Evolutionary conservation across 1,140 invertebrate genomes (phyloP), one percentile per base, ranked within the genome.

Genomic region (Marisa cornuarietis): DNA sequence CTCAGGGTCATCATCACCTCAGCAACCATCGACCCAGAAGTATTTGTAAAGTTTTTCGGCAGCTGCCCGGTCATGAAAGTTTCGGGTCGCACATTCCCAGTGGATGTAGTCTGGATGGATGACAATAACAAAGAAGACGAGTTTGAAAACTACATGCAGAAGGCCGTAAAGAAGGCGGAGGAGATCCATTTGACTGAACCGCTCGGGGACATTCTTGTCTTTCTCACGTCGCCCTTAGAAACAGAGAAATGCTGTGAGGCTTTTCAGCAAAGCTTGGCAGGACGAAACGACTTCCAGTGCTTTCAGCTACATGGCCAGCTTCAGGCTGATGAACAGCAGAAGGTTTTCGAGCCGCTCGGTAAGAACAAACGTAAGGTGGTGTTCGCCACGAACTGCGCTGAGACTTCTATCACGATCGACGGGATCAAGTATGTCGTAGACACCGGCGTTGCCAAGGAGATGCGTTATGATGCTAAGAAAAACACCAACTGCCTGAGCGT

Each of bases 11-110:
- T 90, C 9, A 80, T 90, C 10, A 90, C 88, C 42, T 90, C 90
- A 18, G 90, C 90, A 18, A 90, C 90, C 18, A 90, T 90, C 58
- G 86, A 91, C 72, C 85, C 87, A 0, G 94, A 97, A 82, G 79
- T 88, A 24, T 90, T 89, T 84, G 83, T 85, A 3, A 24, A 81
- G 14, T 89, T 88, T 79, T 99, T 99, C 91, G 98, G 99, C 90
- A 95, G 97, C 87, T 97, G 97, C 11, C 97, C 97, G 11, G 97
- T 99, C 80, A 98, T 99, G 90, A 93, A 96, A 77, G 99, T 99
- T 87, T 97, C 98, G 31, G 98, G 94, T n/a, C 87, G 94, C 72
- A 88, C 94, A 76, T 95, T 94, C 89, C 95, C 95, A 10, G 95
- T 99, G 0, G 97, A 99, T 89, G 97, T 99, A 85, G 98, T 97